Percentiles rank a stretch among this genome's conserved stretches.
Evolutionary conservation across 2,113 vertebrate genomes (phyloP).

Genomic region (Ochotona curzoniae): DNA sequence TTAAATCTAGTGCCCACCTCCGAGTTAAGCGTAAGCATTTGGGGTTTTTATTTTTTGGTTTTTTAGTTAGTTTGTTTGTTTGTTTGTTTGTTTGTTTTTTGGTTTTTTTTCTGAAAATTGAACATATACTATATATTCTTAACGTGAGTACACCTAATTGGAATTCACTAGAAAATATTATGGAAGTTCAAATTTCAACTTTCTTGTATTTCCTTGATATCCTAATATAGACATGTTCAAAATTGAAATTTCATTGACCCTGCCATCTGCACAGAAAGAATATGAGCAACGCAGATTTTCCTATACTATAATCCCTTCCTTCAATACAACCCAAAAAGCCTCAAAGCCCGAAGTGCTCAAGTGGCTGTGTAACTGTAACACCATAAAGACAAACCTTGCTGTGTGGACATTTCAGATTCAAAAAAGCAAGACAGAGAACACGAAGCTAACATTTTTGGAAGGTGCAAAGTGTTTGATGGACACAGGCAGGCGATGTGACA

Average conservation of each 20-base stretch:
- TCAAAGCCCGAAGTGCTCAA: slow-evolving; percentile 20
- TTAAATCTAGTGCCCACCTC: slow-evolving; percentile 95
- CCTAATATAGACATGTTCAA: background rate
- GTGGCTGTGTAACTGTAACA: slow-evolving; percentile 75
- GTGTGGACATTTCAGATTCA: slow-evolving; percentile 74
- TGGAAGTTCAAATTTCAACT: background rate
- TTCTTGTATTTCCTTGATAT: slow-evolving; percentile 32
- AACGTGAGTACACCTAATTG: slow-evolving; percentile 29
- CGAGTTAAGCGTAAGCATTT: slow-evolving; percentile 94
- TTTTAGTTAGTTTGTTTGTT: background rate
- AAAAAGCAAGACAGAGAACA: slow-evolving; percentile 74
- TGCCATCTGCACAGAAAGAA: slow-evolving; percentile 45
- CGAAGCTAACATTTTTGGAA: slow-evolving; percentile 87
- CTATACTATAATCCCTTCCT: slow-evolving; percentile 6
- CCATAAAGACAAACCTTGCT: slow-evolving; percentile 67
- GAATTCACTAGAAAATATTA: slow-evolving; percentile 23
- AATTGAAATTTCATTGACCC: background rate
- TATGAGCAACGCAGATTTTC: background rate
- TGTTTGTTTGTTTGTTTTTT: too few relatives aligned
- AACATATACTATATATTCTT: background rate
- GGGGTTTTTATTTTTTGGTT: too few relatives aligned
- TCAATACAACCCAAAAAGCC: background rate
- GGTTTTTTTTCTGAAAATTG: slow-evolving; percentile 22
- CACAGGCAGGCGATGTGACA: slow-evolving; percentile 86
- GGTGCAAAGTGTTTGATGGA: slow-evolving; percentile 89